phyloP scores from a whole-genome alignment of 2,888 invertebrate species.

The Platycnemis pennipes region DNA sequence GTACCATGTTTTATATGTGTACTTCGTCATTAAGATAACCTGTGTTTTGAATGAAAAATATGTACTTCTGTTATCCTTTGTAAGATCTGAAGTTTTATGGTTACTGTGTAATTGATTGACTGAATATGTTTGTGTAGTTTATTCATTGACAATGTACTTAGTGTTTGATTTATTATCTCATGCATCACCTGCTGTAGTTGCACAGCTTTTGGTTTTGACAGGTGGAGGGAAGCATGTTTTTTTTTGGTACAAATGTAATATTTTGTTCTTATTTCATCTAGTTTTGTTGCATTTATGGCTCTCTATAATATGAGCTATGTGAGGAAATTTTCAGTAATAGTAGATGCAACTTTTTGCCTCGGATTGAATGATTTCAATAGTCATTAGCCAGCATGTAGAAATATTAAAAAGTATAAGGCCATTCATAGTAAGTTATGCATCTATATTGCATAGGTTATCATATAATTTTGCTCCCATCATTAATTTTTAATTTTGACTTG shows the following conservation, averaged over 20 bases:
- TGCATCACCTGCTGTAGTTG: neutral
- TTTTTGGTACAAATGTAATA: neutral
- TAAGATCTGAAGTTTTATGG: neutral
- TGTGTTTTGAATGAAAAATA: neutral
- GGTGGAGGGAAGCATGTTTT: neutral
- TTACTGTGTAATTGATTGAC: no score
- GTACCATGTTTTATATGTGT: neutral
- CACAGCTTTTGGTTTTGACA: neutral
- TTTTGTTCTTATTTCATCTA: neutral
- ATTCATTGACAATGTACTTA: neutral
- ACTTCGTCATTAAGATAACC: no score
- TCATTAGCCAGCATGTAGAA: neutral
- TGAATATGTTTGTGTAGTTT: neutral
- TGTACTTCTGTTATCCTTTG: neutral
- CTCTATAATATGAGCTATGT: neutral
- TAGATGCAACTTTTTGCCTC: neutral
- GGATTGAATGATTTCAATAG: neutral
- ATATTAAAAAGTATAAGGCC: neutral
- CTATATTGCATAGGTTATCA: neutral
- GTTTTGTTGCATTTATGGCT: neutral
- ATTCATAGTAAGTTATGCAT: neutral
- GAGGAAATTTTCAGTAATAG: neutral
- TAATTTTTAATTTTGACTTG: no score
- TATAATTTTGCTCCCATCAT: no score
- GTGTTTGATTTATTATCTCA: neutral